Percentiles rank a stretch among this genome's conserved stretches.
Conservation (phyloP, 2,888 invertebrate species). For the Sphaerophoria rueppellii region DNA sequence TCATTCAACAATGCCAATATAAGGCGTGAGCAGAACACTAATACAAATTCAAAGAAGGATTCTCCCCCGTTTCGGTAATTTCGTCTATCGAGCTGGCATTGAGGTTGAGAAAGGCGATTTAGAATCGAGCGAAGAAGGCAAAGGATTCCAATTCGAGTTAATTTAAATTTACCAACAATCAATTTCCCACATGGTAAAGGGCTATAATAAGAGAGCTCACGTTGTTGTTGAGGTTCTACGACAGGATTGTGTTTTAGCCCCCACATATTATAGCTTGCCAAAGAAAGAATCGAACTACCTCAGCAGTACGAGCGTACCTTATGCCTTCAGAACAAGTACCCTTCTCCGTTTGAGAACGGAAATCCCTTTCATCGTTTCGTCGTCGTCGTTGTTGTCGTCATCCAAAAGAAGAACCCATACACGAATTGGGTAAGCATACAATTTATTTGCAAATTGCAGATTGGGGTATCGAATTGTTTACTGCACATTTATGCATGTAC, state of each 20-base stretch:
- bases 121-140: conserved; percentile 1
- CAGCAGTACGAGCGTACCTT: conserved; percentile 4
- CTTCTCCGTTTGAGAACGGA: conserved; percentile 65
- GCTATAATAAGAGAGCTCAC: conserved; percentile 18
- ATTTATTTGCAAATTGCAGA: conserved; percentile 66
- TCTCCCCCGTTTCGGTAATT: neutral
- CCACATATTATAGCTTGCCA: neutral
- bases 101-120: neutral
- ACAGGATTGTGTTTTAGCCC: conserved; percentile 11
- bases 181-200: conserved; percentile 68
- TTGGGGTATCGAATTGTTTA: conserved; percentile 46
- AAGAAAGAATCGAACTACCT: too few relatives aligned
- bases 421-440: conserved; percentile 58
- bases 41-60: conserved; percentile 46
- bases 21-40: conserved; percentile 65
- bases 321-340: conserved; percentile 39
- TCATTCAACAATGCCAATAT: conserved; percentile 72
- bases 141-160: conserved; percentile 63
- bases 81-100: neutral
- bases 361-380: conserved; percentile 62
- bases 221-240: conserved; percentile 10
- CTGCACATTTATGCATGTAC: conserved; percentile 23
- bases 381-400: too few relatives aligned
- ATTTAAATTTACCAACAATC: conserved; percentile 74
- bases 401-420: conserved; percentile 33